Base-by-base conservation (phyloP, 2,888 invertebrate species). In the Syritta pipiens region DNA sequence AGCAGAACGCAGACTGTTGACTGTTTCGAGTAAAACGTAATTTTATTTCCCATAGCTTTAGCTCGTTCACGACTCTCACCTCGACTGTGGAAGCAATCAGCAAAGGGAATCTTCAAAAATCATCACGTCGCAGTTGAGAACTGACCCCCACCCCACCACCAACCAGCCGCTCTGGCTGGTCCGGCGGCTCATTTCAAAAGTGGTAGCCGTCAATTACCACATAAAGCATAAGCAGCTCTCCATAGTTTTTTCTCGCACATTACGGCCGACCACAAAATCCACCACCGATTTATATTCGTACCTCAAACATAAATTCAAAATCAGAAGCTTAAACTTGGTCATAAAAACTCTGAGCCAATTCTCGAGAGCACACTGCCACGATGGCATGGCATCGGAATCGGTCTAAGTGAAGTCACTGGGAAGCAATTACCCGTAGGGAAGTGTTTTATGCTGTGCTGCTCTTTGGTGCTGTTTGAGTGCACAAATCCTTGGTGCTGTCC, bases 261-360 rank as follows among this genome's bases (percentile, higher is more conserved):
- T 69, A 59, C 35, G 51, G 30, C 10, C 57, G 42, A 69, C 62
- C 76, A 30, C 63, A 59, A 57, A 51, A 55, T 51, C 44, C 10
- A 68, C 37, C 53, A 22, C 19, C 68, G 49, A 48, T 67, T 57
- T 57, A 57, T 48, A 49, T 35, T 51, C 48, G 17, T 28, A 62
- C 55, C 69, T 22, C 57, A 59, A 65, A 67, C 71, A 77, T 71
- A 60, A 77, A 72, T 72, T 55, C 72, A 65, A 60, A 72, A 77
- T 72, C 77, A 72, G 77, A 67, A 77, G 77, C 77, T 53, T 55
- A 60, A 67, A 72, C 48, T 77, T 35, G 35, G 65, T 44, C 72
- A 32, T 77, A 72, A 77, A 75, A 69, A 40, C 32, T 3, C 6
- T 40, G 26, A 71, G 65, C 59, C 49, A 71, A 65, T 71, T 65